These are phyloP conservation scores for Falcunculus frontatus DNA, from an alignment of 2,113 vertebrate genomes.

Conservation along the genomic window DNA sequence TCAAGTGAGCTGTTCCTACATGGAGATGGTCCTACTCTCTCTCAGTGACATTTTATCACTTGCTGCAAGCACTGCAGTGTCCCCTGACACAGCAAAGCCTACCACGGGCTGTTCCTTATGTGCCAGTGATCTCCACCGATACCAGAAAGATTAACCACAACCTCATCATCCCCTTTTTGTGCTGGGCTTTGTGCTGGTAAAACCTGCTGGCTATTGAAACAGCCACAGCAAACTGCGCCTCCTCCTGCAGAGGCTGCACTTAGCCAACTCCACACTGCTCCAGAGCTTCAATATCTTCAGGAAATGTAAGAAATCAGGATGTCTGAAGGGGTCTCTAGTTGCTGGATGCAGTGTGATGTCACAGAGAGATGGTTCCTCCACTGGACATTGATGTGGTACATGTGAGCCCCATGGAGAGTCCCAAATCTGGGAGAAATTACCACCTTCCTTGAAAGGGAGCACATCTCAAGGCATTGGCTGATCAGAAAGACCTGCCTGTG, in stretches of 20 bases:
- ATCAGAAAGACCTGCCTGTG: not conserved
- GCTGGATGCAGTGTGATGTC: not conserved
- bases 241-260: not conserved
- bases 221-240: not conserved
- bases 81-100: not conserved
- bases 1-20: rapidly evolving
- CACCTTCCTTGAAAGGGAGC: not conserved
- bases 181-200: not conserved
- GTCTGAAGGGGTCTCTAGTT: not conserved
- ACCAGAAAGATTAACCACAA: not conserved
- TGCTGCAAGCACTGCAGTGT: not conserved
- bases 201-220: not conserved
- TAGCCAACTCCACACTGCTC: too few relatives aligned
- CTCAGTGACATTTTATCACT: not conserved
- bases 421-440: not conserved
- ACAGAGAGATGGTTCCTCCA: rapidly evolving
- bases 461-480: not conserved
- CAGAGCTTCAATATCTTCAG: not conserved
- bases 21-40: not conserved
- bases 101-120: not conserved
- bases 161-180: not conserved
- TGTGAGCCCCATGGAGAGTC: rapidly evolving
- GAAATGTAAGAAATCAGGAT: not conserved
- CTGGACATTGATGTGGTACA: rapidly evolving
- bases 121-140: not conserved